Evolutionary conservation across 2,113 vertebrate genomes (phyloP), one percentile per base, ranked within the genome.

Genomic region (Athene cunicularia): DNA sequence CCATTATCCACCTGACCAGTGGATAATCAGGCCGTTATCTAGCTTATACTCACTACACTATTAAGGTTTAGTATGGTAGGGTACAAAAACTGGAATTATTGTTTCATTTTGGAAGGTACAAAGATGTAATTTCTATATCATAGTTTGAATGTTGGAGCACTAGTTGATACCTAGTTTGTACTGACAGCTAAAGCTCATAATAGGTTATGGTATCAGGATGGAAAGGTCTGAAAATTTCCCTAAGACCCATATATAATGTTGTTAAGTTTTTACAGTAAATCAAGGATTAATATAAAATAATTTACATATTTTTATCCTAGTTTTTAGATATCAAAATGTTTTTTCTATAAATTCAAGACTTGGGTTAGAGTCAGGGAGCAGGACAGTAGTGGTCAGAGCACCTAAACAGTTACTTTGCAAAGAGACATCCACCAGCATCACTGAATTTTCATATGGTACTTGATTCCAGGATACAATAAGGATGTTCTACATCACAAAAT

Each of bases 171-270:
- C 41, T 27, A 22, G 14, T 59, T 76, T 55, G 68, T 50, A 41
- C 26, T 47, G n/a, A 71, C 2, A 74, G 21, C 30, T 92, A 71
- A 90, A 90, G 45, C 32, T 21, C 66, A 15, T 20, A 82, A 88
- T 11, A 79, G 37, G 21, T 49, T 79, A 58, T n/a, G 35, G 27
- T 9, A 60, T 3, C 39, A 70, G n/a, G 24, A 89, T 56, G 39
- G 10, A 80, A 93, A 84, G 12, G 7, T 12, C 49, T 60, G 39
- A 72, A 52, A 73, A 35, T 66, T 66, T 56, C 15, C 23, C 18
- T 56, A 2, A 77, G 39, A 45, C 5, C 2, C 1, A 1, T 24
- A 18, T 11, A 72, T 26, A 8, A 1, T 45, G 17, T 1, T 45
- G 17, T 5, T 47, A 11, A 60, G 19, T 28, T 60, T 24, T 56